These are phyloP conservation scores for Leucopternis melanops DNA, from an alignment of 2,113 vertebrate species.

Conservation along the genomic window DNA sequence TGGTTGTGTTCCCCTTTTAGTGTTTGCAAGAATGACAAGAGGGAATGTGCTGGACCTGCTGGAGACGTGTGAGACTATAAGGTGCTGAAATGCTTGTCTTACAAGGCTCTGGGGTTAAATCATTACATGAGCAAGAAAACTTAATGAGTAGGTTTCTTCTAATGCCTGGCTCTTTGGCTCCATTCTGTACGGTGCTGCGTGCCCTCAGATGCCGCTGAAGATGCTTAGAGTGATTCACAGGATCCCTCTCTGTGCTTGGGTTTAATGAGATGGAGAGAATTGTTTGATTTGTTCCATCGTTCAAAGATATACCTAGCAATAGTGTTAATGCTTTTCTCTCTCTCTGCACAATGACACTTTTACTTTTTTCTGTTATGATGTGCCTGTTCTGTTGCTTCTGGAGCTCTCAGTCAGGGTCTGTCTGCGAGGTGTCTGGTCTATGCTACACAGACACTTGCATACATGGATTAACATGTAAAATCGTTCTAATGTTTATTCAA, in stretches of 20 bases:
- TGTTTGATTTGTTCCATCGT: background rate
- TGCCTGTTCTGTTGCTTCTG: background rate
- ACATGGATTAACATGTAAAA: background rate
- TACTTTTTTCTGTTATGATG: background rate
- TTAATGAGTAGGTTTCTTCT: background rate
- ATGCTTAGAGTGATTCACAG: background rate
- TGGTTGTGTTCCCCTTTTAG: background rate
- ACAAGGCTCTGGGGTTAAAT: background rate
- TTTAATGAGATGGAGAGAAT: background rate
- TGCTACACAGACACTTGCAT: background rate
- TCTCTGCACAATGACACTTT: background rate
- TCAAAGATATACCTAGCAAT: background rate
- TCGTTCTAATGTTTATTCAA: too few relatives aligned
- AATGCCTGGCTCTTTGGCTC: background rate
- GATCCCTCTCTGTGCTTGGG: background rate
- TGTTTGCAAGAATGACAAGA: background rate
- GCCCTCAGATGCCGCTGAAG: background rate
- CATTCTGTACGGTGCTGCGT: background rate
- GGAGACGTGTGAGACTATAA: background rate
- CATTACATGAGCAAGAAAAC: background rate
- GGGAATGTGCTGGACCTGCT: background rate
- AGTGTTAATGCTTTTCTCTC: background rate
- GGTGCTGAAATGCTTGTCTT: background rate
- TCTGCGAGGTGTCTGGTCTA: background rate
- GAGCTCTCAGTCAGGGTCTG: background rate